Evolutionary conservation across 1,140 invertebrate genomes (phyloP).

Genomic region (Dufourea novaeangliae): DNA sequence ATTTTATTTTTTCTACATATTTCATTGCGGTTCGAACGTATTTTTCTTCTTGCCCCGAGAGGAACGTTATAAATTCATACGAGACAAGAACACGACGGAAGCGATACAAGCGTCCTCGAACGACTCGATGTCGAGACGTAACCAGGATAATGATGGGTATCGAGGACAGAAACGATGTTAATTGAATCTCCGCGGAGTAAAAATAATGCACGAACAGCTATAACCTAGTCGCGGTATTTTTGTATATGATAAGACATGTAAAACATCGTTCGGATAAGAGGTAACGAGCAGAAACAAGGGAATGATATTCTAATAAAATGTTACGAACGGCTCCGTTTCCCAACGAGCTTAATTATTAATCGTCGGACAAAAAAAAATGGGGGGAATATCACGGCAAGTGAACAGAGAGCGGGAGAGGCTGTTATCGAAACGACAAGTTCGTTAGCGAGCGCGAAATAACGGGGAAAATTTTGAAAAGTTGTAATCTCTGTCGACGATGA

Average conservation of each 20-base stretch:
- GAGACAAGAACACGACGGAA: not conserved
- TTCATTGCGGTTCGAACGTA: not conserved
- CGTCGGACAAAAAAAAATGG: not conserved
- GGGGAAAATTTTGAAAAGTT: constrained; percentile 28
- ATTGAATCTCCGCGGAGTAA: not conserved
- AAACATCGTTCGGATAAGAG: constrained; percentile 6
- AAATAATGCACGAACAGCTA: too few species aligned
- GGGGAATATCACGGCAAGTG: not conserved
- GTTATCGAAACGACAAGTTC: not conserved
- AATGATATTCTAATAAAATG: too few species aligned
- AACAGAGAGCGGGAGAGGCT: not conserved
- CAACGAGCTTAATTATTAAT: not conserved
- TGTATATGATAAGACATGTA: too few species aligned
- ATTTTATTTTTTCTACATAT: too few species aligned
- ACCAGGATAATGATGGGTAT: not conserved
- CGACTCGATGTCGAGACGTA: not conserved
- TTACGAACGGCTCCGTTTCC: too few species aligned
- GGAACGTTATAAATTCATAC: not conserved
- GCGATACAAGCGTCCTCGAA: not conserved
- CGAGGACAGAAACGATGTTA: not conserved
- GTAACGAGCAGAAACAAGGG: too few species aligned
- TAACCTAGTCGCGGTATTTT: too few species aligned
- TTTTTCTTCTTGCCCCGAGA: not conserved
- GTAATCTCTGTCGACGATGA: constrained; percentile 35
- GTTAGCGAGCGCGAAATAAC: not conserved